These are phyloP conservation scores for Toxostoma redivivum DNA, from an alignment of 2,113 vertebrate genomes.

Conservation along the genomic window DNA sequence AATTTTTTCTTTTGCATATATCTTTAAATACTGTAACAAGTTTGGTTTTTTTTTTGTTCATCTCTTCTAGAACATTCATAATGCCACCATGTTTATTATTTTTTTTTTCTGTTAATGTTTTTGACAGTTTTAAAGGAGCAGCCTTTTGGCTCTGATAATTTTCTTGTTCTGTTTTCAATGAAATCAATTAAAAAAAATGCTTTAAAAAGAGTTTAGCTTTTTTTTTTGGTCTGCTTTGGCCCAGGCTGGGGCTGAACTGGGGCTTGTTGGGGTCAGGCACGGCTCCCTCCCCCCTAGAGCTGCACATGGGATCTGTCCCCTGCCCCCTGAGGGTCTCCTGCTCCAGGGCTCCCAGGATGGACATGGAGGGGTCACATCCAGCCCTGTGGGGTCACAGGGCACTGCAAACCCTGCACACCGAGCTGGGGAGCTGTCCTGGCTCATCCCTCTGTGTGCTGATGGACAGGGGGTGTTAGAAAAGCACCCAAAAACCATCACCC, in stretches of 20 bases:
- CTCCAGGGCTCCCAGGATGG: not conserved
- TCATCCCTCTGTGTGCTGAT: accelerated
- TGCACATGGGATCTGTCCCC: accelerated
- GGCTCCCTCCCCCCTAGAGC: accelerated
- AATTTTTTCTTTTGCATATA: too few species aligned
- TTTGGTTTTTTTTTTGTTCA: too few species aligned
- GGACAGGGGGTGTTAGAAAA: accelerated
- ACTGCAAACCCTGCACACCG: accelerated
- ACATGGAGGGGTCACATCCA: accelerated
- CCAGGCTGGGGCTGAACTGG: not conserved
- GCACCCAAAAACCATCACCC: accelerated
- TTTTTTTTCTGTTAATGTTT: too few species aligned
- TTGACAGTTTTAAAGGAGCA: too few species aligned
- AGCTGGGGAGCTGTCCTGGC: not conserved
- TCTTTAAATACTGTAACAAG: too few species aligned
- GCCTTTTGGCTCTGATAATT: too few species aligned
- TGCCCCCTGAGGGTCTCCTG: not conserved
- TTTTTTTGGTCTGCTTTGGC: too few species aligned
- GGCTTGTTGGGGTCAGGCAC: not conserved
- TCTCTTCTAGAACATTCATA: too few species aligned
- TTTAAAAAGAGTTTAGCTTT: too few species aligned
- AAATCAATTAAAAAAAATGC: too few species aligned
- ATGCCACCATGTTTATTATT: too few species aligned
- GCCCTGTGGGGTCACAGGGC: accelerated
- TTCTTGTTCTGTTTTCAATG: too few species aligned